phyloP scores from a whole-genome alignment of 2,888 invertebrate species.

The Drosophila cyrtoloma region DNA sequence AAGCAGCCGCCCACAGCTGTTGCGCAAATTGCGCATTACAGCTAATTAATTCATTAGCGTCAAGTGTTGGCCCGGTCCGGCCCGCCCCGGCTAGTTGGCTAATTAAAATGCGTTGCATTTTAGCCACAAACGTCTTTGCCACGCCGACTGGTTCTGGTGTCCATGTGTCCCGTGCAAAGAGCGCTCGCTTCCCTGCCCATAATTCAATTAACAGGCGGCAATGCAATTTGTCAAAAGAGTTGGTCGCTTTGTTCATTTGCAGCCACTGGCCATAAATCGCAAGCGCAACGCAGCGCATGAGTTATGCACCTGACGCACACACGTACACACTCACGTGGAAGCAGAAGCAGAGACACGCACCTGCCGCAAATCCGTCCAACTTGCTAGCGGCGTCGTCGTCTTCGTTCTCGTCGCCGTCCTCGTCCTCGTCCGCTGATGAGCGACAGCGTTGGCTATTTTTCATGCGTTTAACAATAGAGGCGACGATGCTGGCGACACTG shows the following conservation, averaged over 20 bases:
- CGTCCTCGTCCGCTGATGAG: conserved; percentile 41
- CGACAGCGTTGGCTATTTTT: conserved; percentile 70
- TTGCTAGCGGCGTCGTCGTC: conserved; percentile 18
- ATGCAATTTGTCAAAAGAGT: conserved; percentile 75
- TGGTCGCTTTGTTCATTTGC: conserved; percentile 74
- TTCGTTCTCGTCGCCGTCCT: not conserved
- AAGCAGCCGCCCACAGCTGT: conserved; percentile 2
- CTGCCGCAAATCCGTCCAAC: conserved; percentile 18
- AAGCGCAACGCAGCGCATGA: conserved; percentile 65
- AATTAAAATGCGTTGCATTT: conserved; percentile 52
- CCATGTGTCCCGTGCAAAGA: not conserved
- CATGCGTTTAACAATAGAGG: conserved; percentile 76
- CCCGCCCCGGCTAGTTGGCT: conserved; percentile 14
- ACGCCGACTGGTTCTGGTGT: not conserved
- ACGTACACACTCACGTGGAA: not conserved
- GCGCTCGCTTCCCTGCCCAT: conserved; percentile 25
- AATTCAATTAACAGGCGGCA: conserved; percentile 72
- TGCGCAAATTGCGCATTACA: conserved; percentile 44
- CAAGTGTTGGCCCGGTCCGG: conserved; percentile 30
- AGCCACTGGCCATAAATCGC: conserved; percentile 70
- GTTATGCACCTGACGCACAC: conserved; percentile 64
- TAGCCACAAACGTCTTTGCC: conserved; percentile 46
- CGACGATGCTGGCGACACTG: conserved; percentile 35
- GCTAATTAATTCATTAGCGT: conserved; percentile 62
- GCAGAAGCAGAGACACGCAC: conserved; percentile 2